Percentiles rank a stretch among this genome's conserved stretches.
Conservation (phyloP, 2,113 vertebrate species). For the Bagarius yarrelli region DNA sequence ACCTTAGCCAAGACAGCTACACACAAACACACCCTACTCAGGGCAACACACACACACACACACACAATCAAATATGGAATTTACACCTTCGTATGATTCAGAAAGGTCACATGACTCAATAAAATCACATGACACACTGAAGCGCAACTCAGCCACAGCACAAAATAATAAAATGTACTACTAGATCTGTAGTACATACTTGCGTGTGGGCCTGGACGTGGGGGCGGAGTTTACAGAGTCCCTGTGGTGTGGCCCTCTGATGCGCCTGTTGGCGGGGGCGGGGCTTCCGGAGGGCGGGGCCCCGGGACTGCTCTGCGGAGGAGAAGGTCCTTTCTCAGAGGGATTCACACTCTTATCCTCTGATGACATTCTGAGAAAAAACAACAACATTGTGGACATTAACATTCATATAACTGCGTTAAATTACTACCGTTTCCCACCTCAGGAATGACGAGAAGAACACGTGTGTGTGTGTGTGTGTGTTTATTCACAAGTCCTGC, state of each 20-base stretch:
- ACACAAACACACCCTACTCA: neutral
- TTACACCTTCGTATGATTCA: neutral
- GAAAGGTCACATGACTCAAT: neutral
- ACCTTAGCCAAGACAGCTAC: neutral
- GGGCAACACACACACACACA: neutral
- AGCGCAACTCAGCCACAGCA: neutral
- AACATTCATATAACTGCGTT: neutral
- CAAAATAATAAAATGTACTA: too few species aligned
- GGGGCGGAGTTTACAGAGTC: constrained; percentile 78
- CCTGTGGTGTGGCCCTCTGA: constrained; percentile 82
- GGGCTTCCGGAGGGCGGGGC: constrained; percentile 77
- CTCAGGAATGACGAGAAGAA: neutral
- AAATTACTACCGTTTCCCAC: neutral
- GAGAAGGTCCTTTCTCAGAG: constrained; percentile 72
- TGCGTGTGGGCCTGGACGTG: constrained; percentile 77
- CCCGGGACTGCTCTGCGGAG: constrained; percentile 72
- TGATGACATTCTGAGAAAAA: constrained; percentile 79
- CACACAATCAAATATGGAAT: neutral
- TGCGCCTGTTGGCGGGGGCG: constrained; percentile 80
- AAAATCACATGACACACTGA: neutral
- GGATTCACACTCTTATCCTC: constrained; percentile 80
- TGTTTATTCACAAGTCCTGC: neutral
- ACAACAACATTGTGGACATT: too few species aligned
- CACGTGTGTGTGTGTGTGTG: neutral
- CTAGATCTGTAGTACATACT: constrained; percentile 68